These are phyloP conservation scores for Teinopalpus imperialis DNA, from an alignment of 2,888 invertebrate genomes.

Conservation along the genomic window DNA sequence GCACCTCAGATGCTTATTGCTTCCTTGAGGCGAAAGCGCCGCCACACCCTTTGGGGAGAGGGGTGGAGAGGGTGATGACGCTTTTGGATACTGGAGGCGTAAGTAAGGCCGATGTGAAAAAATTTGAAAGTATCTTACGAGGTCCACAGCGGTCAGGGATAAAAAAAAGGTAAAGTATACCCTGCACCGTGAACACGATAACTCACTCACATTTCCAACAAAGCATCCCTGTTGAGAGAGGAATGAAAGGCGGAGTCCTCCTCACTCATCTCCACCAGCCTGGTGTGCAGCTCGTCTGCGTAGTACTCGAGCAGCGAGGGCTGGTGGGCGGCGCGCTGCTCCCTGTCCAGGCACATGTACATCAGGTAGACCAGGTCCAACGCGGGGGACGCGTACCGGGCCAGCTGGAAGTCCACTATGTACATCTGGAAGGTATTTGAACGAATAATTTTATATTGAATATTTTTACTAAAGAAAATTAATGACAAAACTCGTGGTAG, in stretches of 20 bases:
- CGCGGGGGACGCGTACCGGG: constrained; percentile 86
- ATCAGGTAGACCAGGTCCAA: constrained; percentile 85
- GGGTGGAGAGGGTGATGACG: no score
- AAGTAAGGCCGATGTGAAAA: no score
- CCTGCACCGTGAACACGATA: no score
- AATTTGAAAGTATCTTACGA: no score
- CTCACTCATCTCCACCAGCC: constrained; percentile 79
- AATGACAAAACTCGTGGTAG: no score
- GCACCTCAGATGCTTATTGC: no score
- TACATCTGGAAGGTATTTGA: constrained; percentile 74
- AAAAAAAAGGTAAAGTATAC: no score
- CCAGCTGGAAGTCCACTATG: constrained; percentile 87
- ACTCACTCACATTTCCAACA: constrained; percentile 81
- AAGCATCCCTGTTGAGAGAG: constrained; percentile 68
- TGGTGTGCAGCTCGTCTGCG: constrained; percentile 79
- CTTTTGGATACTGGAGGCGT: no score
- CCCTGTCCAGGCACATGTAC: constrained; percentile 84
- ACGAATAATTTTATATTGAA: not conserved
- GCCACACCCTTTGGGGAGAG: no score
- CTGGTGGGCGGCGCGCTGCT: constrained; percentile 82
- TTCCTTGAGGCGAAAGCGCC: no score
- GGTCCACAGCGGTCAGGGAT: no score
- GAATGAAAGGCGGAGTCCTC: constrained; percentile 58
- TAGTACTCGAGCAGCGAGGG: constrained; percentile 82
- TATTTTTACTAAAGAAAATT: no score